These are phyloP conservation scores for Lophochroa leadbeateri DNA, from an alignment of 2,113 vertebrate species.

Conservation along the genomic window DNA sequence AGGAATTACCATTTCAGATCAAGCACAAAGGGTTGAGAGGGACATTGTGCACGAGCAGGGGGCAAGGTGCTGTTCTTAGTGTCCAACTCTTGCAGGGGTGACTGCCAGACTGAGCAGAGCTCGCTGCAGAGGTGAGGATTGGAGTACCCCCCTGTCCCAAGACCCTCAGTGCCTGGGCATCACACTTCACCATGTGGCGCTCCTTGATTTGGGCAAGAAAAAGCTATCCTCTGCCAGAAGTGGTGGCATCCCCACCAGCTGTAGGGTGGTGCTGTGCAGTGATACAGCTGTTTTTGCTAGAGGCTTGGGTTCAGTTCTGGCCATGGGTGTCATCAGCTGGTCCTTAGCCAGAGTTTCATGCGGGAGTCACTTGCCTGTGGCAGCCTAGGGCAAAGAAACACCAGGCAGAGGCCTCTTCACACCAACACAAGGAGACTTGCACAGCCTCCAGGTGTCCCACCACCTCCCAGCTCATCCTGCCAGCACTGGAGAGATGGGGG, in stretches of 20 bases:
- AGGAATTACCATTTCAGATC: neutral
- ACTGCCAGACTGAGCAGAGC: neutral
- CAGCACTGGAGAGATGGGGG: neutral
- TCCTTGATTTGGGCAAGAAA: neutral
- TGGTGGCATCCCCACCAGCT: neutral
- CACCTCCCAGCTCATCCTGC: neutral
- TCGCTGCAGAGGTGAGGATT: rapidly evolving
- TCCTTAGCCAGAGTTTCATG: neutral
- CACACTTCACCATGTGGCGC: neutral
- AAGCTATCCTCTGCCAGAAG: neutral
- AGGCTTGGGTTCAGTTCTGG: neutral
- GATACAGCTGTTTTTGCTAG: neutral
- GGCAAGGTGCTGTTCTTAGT: neutral
- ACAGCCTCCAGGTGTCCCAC: neutral
- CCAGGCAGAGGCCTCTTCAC: neutral
- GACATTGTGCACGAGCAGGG: rapidly evolving
- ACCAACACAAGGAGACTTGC: neutral
- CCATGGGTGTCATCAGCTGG: neutral
- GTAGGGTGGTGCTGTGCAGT: rapidly evolving
- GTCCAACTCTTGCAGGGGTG: rapidly evolving
- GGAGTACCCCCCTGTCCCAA: neutral
- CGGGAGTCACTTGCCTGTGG: no score
- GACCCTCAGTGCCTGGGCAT: neutral
- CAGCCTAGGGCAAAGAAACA: neutral
- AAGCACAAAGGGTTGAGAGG: neutral